A percentile compares a stretch with the other conserved stretches of the same genome.
These are phyloP conservation scores for Chrysodeixis includens DNA, from an alignment of 2,888 invertebrate genomes.

Conservation along the genomic window DNA sequence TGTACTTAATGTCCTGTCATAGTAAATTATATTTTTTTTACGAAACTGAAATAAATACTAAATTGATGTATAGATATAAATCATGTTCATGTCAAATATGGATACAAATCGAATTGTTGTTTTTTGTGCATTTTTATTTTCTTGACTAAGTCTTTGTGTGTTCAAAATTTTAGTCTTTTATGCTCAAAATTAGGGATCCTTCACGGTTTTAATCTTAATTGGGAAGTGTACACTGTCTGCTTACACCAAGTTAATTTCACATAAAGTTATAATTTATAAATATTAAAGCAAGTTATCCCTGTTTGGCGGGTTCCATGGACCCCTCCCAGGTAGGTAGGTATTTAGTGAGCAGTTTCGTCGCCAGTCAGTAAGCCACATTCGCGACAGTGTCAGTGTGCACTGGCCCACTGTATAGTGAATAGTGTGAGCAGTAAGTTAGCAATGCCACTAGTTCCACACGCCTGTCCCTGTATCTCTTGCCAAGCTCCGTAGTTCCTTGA, in stretches of 20 bases:
- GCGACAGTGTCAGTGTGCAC: slow-evolving; percentile 25
- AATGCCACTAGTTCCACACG: slow-evolving; percentile 25
- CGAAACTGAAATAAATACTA: slow-evolving; percentile 23
- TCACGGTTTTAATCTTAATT: slow-evolving; percentile 39
- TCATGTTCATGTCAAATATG: slow-evolving; percentile 33
- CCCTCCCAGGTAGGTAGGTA: too few relatives aligned
- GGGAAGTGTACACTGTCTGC: slow-evolving; percentile 30
- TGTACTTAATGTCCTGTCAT: slow-evolving; percentile 47
- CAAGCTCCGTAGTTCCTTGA: slow-evolving; percentile 17
- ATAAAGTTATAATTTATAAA: neutral
- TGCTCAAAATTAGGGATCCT: slow-evolving; percentile 55
- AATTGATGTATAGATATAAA: slow-evolving; percentile 42
- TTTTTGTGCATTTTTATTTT: slow-evolving; percentile 48
- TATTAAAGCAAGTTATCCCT: neutral
- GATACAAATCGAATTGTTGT: slow-evolving; percentile 31
- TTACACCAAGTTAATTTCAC: neutral
- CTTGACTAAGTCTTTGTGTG: slow-evolving; percentile 51
- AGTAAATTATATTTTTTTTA: slow-evolving; percentile 22
- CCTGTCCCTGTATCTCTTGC: slow-evolving; percentile 15
- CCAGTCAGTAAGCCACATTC: too few relatives aligned
- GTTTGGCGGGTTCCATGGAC: neutral
- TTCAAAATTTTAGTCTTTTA: slow-evolving; percentile 58
- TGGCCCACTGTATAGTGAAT: slow-evolving; percentile 27
- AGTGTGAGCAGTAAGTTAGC: slow-evolving; percentile 53
- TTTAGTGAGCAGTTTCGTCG: too few relatives aligned